phyloP scores from a whole-genome alignment of 2,113 vertebrate species.

The Pelusios castaneus region DNA sequence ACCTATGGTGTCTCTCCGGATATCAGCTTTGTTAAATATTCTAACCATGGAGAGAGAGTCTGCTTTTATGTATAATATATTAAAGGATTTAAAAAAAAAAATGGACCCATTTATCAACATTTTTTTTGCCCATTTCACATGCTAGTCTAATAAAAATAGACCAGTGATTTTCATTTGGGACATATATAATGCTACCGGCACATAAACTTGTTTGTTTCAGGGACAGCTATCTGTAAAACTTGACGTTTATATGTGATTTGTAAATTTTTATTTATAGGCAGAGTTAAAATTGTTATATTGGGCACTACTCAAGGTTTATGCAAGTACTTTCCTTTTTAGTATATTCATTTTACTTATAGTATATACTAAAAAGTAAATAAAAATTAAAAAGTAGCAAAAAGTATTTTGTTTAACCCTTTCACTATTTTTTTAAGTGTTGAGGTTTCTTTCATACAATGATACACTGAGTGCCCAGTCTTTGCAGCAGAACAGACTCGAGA shows the following conservation, averaged over 20 bases:
- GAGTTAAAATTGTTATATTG: neutral
- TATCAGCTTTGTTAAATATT: neutral
- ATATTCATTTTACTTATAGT: neutral
- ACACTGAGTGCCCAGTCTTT: neutral
- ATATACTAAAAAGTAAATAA: neutral
- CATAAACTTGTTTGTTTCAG: neutral
- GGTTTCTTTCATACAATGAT: neutral
- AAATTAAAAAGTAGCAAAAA: neutral
- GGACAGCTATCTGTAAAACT: neutral
- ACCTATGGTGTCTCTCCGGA: neutral
- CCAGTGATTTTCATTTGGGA: neutral
- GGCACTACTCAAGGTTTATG: neutral
- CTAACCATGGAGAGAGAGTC: neutral
- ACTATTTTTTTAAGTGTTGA: neutral
- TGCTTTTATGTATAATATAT: neutral
- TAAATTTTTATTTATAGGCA: accelerated
- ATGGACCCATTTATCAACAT: neutral
- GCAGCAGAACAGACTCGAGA: neutral
- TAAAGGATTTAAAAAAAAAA: neutral
- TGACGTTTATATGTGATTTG: neutral
- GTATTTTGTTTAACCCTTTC: neutral
- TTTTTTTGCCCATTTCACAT: neutral
- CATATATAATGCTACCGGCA: neutral
- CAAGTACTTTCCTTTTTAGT: neutral
- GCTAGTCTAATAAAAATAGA: neutral